Base-by-base conservation (phyloP, 2,113 vertebrate genomes). In the Forbesichthys papilliferus region DNA sequence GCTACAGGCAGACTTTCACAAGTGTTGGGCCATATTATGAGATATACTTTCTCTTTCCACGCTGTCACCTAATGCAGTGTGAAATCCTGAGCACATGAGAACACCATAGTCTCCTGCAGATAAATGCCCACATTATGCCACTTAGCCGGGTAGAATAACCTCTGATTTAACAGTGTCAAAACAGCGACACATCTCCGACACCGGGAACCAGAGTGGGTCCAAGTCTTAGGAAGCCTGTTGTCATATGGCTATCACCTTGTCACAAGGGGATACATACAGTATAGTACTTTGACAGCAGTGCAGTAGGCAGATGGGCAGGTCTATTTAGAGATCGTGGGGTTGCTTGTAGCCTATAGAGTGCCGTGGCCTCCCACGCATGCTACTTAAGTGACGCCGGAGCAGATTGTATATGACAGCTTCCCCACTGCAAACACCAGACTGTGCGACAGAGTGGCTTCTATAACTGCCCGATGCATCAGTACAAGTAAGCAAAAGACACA, bases 321-420 rank as follows among this genome's bases (percentile, higher is more conserved):
- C 75, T 87, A 87, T 90, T 90, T 81, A 84, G 75, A 86, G 79
- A 79, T 68, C 18, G 58, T 61, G 65, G 58, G 76, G 79, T 69
- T 85, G 79, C 74, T 79, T 82, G 78, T 82, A 80, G 83, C 81
- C 83, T 81, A 83, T 67, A 79, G 85, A 83, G 79, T 82, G 78
- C 72, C 68, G 74, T 53, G 68, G 71, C 74, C 79, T 85, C 87
- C 86, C 89, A 88, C 88, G 87, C 88, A 87, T 58, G 75, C 78
- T 79, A 81, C 82, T 79, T 82, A 90, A 90, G 80, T 89, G 89
- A 89, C 87, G 83, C 73, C 59, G 75, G 68, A 88, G 87, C 87
- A 91, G 89, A 91, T 91, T 91, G 87, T 86, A 89, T 91, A 86
- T 91, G 89, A 90, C 89, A 91, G 87, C 80, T 85, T 79, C 70